Base-by-base conservation (phyloP, 2,888 invertebrate species). In the Sylvicola cinctus region DNA sequence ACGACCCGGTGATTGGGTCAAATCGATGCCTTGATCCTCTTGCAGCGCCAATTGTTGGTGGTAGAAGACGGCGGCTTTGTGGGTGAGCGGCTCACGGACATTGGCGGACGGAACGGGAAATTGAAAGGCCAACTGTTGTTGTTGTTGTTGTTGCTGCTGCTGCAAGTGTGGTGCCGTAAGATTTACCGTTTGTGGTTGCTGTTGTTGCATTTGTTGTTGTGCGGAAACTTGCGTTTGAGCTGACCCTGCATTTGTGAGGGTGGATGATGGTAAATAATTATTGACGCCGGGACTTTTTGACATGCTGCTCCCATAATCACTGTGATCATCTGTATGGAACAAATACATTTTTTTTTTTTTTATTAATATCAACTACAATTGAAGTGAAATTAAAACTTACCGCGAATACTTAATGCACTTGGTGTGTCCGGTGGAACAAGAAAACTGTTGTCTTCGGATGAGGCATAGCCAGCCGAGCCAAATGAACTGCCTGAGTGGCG, bases 1-100 rank as follows among this genome's bases (percentile, higher is more conserved):
- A 39, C 88, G 70, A n/a, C 88, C 88, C 29, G 88, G 87, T 48
- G 84, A 85, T 72, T 81, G 81, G 42, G 80, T 80, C 68, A 81
- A 74, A 60, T 84, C 83, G 48, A 84, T 84, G 40, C 83, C 83
- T 60, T 83, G 83, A 55, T 84, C 84, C 54, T 84, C 83, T 50
- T 81, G 77, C 40, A 83, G 62, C 39, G 80, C 77, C 44, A 79
- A 65, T 57, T 81, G 81, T 46, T 80, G 79, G 47, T 80, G 78
- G 58, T 80, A 80, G 52, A 74, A 77, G 2, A 78, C 76, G 2
- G 77, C 75, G 2, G 74, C 74, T 48, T 76, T 77, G 49, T 76
- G 76, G 4, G 75, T 75, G 44, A 76, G 68, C 3, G 74, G 74
- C 46, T 70, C 68, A 34, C 59, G 60, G 20, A 20, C 20, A 20